Evolutionary conservation across 2,888 invertebrate genomes (phyloP).

Genomic region (Shargacucullia verbasci): DNA sequence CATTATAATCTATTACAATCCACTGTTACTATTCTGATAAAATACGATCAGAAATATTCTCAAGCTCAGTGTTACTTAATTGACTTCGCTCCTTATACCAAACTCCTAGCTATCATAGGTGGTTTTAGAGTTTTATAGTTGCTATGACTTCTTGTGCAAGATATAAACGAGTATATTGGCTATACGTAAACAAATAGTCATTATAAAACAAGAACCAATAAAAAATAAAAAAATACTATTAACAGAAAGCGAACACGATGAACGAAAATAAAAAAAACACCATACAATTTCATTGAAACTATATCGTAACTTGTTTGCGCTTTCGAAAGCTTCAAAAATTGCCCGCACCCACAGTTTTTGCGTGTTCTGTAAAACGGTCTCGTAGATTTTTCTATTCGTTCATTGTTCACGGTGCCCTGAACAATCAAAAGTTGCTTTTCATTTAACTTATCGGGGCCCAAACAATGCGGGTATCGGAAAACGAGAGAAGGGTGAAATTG

Average conservation of each 20-base stretch:
- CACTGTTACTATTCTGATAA: too few relatives aligned
- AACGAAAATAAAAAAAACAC: slow-evolving; percentile 10
- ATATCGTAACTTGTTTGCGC: slow-evolving; percentile 60
- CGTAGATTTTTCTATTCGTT: slow-evolving; percentile 47
- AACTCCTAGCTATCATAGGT: too few relatives aligned
- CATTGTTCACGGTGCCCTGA: slow-evolving; percentile 62
- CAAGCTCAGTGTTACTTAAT: too few relatives aligned
- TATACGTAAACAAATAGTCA: too few relatives aligned
- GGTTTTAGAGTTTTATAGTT: too few relatives aligned
- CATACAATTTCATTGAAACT: slow-evolving; percentile 49
- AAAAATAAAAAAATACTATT: background rate
- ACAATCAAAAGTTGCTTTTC: slow-evolving; percentile 81
- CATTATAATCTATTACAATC: too few relatives aligned
- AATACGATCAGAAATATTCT: too few relatives aligned
- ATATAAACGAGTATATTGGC: too few relatives aligned
- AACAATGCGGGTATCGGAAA: slow-evolving; percentile 71
- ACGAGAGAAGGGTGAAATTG: slow-evolving; percentile 67
- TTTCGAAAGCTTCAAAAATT: slow-evolving; percentile 58
- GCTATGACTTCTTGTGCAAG: too few relatives aligned
- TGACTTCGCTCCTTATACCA: too few relatives aligned
- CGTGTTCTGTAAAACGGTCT: slow-evolving; percentile 25
- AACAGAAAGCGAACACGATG: background rate
- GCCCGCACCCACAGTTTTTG: slow-evolving; percentile 56
- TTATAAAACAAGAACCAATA: too few relatives aligned
- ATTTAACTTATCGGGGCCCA: slow-evolving; percentile 74